Evolutionary conservation across 2,888 invertebrate species (phyloP).

Genomic region (Tenthredo amoena): DNA sequence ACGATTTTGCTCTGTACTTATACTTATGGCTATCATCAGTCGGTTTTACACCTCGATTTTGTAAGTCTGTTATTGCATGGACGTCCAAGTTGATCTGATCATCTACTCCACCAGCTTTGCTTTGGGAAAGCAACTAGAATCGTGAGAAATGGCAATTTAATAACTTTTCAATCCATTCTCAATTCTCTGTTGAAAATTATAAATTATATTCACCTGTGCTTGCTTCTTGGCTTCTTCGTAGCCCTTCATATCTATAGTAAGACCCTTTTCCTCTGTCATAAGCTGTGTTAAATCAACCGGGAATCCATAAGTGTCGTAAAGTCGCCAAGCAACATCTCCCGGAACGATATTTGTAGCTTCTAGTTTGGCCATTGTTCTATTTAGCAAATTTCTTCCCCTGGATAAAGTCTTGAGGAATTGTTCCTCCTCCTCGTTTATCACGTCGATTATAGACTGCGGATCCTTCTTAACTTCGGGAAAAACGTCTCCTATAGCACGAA

Average conservation of each 20-base stretch:
- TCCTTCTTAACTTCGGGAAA: slow-evolving; percentile 93
- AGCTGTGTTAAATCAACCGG: slow-evolving; percentile 98
- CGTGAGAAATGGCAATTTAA: slow-evolving; percentile 30
- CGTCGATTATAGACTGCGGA: slow-evolving; percentile 94
- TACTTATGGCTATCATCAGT: slow-evolving; percentile 98
- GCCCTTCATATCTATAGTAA: slow-evolving; percentile 91
- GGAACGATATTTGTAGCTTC: slow-evolving; percentile 87
- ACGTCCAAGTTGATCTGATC: slow-evolving; percentile 95
- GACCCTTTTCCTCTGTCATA: slow-evolving; percentile 97
- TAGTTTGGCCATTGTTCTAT: slow-evolving; percentile 93
- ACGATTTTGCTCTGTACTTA: slow-evolving; percentile 86
- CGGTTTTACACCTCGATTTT: slow-evolving; percentile 86
- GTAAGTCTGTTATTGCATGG: slow-evolving; percentile 95
- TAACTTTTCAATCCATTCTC: background rate
- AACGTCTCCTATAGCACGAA: slow-evolving; percentile 81
- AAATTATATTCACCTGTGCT: slow-evolving; percentile 82
- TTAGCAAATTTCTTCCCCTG: slow-evolving; percentile 93
- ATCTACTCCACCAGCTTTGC: slow-evolving; percentile 88
- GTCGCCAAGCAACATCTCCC: slow-evolving; percentile 98
- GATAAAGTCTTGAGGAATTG: slow-evolving; percentile 98
- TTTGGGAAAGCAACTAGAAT: slow-evolving; percentile 89
- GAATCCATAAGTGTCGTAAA: slow-evolving; percentile 99
- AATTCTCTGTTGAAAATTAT: slow-evolving; percentile 14
- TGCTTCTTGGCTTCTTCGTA: slow-evolving; percentile 96
- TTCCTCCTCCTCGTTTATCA: slow-evolving; percentile 98